Evolutionary conservation across 2,113 vertebrate genomes (phyloP).

Genomic region (Octodon degus): DNA sequence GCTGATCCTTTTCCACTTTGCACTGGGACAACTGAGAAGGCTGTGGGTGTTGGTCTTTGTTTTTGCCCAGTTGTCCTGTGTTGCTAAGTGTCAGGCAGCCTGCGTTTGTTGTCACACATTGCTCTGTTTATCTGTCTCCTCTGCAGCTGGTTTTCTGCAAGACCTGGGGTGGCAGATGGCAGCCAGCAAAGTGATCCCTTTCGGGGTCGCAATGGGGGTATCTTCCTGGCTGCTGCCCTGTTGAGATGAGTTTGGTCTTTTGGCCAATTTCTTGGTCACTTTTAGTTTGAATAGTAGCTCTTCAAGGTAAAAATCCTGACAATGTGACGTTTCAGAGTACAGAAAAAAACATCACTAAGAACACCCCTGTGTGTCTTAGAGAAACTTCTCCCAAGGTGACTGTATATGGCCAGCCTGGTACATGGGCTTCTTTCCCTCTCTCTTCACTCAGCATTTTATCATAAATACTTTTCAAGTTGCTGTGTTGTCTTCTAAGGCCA

Average conservation of each 20-base stretch:
- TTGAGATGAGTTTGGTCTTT: background rate
- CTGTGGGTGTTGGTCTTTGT: slow-evolving; percentile 37
- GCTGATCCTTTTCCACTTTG: background rate
- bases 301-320: background rate
- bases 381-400: background rate
- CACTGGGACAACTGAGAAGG: background rate
- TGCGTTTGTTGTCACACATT: background rate
- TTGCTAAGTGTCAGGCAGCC: slow-evolving; percentile 69
- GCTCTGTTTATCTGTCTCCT: background rate
- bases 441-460: background rate
- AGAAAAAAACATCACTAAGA: background rate
- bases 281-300: background rate
- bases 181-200: background rate
- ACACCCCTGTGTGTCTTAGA: background rate
- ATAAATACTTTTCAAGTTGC: background rate
- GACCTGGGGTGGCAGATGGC: background rate
- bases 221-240: background rate
- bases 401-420: background rate
- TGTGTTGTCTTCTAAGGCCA: background rate
- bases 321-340: background rate
- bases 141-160: background rate
- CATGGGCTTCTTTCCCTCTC: background rate
- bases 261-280: background rate
- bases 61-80: slow-evolving; percentile 66
- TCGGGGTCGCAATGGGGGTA: background rate